These are phyloP conservation scores for Cossypha niveicapilla DNA, from an alignment of 2,797 vertebrate species.

Conservation along the genomic window DNA sequence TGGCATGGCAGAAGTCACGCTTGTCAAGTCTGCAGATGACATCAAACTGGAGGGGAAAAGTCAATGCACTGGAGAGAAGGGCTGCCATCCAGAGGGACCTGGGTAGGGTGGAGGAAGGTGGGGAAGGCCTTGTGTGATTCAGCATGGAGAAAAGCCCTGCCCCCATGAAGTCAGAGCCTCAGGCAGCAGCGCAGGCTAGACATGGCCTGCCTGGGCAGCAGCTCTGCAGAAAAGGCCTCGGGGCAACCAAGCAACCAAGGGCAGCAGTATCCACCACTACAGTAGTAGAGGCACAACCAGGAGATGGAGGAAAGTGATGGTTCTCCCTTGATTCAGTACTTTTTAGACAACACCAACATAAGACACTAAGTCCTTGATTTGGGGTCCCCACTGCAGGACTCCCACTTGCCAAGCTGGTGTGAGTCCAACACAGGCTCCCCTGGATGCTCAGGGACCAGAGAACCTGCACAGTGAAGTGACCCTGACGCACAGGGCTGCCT, in stretches of 20 bases:
- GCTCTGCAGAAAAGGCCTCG: neutral
- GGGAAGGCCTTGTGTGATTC: neutral
- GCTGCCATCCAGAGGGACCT: neutral
- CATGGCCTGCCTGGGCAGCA: neutral
- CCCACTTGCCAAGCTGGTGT: neutral
- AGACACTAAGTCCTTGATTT: neutral
- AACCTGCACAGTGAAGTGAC: neutral
- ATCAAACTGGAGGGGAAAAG: neutral
- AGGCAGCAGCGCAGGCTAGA: neutral
- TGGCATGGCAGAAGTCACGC: neutral
- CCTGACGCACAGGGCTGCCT: neutral
- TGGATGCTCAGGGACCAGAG: neutral
- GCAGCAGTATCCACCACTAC: accelerated
- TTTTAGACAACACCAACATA: neutral
- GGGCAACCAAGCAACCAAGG: neutral
- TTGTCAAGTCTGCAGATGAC: neutral
- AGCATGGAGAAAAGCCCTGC: neutral
- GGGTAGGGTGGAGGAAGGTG: neutral
- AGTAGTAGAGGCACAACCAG: neutral
- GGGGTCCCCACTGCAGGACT: neutral
- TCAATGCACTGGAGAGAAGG: neutral
- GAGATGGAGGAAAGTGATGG: neutral
- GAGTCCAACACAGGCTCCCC: neutral
- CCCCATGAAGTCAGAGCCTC: neutral
- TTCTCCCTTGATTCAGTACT: neutral